phyloP scores from a whole-genome alignment of 2,113 vertebrate species.

The Meriones unguiculatus region DNA sequence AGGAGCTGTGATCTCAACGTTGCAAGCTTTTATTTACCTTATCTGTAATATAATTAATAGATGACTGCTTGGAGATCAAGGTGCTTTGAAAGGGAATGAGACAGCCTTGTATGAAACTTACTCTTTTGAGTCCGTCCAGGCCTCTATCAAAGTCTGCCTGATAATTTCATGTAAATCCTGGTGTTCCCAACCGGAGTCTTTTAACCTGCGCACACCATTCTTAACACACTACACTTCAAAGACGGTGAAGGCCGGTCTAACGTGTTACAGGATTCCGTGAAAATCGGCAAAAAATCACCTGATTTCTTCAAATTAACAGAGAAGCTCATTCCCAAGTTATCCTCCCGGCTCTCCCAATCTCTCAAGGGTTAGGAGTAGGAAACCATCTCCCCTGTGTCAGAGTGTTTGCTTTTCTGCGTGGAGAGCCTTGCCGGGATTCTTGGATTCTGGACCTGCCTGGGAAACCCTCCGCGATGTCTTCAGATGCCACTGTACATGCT shows the following conservation, averaged over 20 bases:
- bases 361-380: conserved; percentile 46
- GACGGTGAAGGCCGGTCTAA: conserved; percentile 84
- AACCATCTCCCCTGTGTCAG: conserved; percentile 36
- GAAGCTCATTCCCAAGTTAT: conserved; percentile 80
- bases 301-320: conserved; percentile 85
- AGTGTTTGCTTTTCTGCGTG: background rate
- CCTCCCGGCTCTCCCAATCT: conserved; percentile 69
- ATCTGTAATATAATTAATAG: conserved; percentile 91
- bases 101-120: conserved; percentile 84
- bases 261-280: conserved; percentile 86
- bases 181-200: conserved; percentile 87
- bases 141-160: conserved; percentile 89
- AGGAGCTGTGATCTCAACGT: conserved; percentile 88
- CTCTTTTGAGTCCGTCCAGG: conserved; percentile 88
- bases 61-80: conserved; percentile 88
- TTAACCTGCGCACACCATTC: conserved; percentile 87
- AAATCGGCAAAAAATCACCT: conserved; percentile 79
- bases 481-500: background rate
- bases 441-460: background rate
- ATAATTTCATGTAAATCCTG: conserved; percentile 89
- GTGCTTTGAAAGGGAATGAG: conserved; percentile 88
- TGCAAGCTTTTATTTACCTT: conserved; percentile 89
- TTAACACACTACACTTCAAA: conserved; percentile 87
- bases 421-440: background rate
- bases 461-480: background rate